Base-by-base conservation (phyloP, 2,888 invertebrate genomes). In the Trichacis sp. region DNA sequence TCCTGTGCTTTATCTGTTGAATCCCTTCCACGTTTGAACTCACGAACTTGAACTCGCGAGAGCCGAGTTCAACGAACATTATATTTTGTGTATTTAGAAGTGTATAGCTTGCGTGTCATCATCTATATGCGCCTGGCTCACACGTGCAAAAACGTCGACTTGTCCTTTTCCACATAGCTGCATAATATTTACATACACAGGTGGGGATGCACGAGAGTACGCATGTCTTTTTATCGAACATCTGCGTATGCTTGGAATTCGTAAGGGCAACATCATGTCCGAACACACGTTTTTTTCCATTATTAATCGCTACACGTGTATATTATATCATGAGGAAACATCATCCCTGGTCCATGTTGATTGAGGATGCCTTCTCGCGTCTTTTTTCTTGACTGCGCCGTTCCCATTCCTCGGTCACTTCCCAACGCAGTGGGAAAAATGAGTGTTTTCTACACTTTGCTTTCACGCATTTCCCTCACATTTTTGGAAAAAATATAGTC, bases 151-250 rank as follows among this genome's bases (percentile, higher is more conserved):
- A 69, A 66, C 63, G 57, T 65, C 57, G 58, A 65, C 65, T 69
- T 54, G 65, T 69, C 69, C 60, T 65, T 69, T 69, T 69, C 69
- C 65, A 66, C 69, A 69, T 69, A 64, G 69, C 69, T 69, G 69
- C 69, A 69, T 69, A 69, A 69, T 65, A 69, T 69, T 69, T 69
- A 66, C 69, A 66, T 66, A 66, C 58, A 66, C 58, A 43, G 63
- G 61, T 55, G 56, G 66, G 57, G 53, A 61, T 61, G 64, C 66
- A 61, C 47, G 58, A 64, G 61, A 55, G 61, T 69, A 66, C 69
- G 66, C 58, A 60, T 69, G 69, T 70, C 71, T 74, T 73, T 73
- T 74, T 73, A 74, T 74, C 73, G 65, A 66, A 70, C 72, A 74
- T 73, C 73, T 74, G 68, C 33, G 33, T 71, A 70, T 69, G 72